Base-by-base conservation (phyloP, 1,140 invertebrate genomes). In the Bombus ignitus region DNA sequence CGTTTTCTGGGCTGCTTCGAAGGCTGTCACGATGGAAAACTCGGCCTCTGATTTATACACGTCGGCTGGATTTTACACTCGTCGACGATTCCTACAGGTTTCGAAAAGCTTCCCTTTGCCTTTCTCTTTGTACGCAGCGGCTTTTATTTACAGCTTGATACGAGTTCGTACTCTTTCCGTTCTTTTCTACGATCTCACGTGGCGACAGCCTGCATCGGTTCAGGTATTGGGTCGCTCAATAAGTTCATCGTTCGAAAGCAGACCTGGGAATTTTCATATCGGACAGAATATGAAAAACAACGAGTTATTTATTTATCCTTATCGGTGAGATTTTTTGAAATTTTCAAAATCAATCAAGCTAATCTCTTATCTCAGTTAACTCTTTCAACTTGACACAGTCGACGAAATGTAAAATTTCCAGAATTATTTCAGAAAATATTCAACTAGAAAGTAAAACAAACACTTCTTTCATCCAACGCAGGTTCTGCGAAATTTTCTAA, bases 31-130 rank as follows among this genome's bases (percentile, higher is more conserved):
- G n/a, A 74, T 47, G 32, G 71, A 65, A 35, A 66, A 83, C 57
- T 81, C n/a, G 80, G 53, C 47, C 18, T 39, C 57, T 37, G 71
- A 82, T 82, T 82, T 75, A 73, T 75, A 25, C 39, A 12, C 71
- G 39, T 12, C 13, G 39, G 0, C 42, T 39, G 28, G 15, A 28
- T 75, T 71, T 57, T 39, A 12, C 5, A 28, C 57, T 35, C 25
- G 5, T 15, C 25, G 28, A 13, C 10, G 37, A 35, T 74, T 74
- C 68, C 18, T 62, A 37, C 28, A 28, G 35, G 12, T 37, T 53
- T 65, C n/a, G 18, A 4, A 44, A n/a, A 22, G 25, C n/a, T 28
- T 47, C 18, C 18, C 32, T n/a, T 13, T 13, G 3, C 25, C 10
- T 28, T 25, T 9, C 13, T 9, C 13, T 28, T 44, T 68, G 68